Conservation (phyloP, 2,888 invertebrate species). For the Drosophila setosimentum region DNA sequence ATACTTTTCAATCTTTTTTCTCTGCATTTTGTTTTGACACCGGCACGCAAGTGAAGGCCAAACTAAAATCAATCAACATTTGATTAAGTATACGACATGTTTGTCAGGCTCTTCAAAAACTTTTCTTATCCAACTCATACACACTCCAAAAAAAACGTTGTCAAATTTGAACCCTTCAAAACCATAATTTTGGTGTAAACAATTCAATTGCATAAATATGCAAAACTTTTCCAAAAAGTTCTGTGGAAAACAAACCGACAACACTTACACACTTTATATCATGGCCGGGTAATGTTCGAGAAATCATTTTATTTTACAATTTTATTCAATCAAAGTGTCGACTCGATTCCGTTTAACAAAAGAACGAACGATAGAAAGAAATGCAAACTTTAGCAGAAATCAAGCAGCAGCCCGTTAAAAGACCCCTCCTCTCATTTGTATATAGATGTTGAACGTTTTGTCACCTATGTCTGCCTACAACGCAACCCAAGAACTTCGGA, state of each 20-base stretch:
- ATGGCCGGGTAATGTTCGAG: conserved; percentile 44
- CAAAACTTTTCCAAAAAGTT: conserved; percentile 55
- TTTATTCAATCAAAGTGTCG: conserved; percentile 74
- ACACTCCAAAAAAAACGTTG: conserved; percentile 23
- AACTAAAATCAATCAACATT: conserved; percentile 69
- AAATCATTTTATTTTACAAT: conserved; percentile 68
- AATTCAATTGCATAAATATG: conserved; percentile 78
- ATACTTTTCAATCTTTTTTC: background rate
- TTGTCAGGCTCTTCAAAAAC: conserved; percentile 45
- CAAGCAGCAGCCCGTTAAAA: background rate
- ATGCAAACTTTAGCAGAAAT: conserved; percentile 33
- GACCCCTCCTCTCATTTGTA: background rate
- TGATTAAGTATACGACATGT: conserved; percentile 66
- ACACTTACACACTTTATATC: conserved; percentile 44
- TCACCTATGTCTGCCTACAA: conserved; percentile 53
- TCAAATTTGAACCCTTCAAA: conserved; percentile 65
- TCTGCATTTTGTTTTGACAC: background rate
- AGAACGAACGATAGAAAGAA: conserved; percentile 24
- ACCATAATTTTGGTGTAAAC: conserved; percentile 66
- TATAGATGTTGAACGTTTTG: conserved; percentile 42
- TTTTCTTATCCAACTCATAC: conserved; percentile 25
- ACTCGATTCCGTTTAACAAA: conserved; percentile 49
- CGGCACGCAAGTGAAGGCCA: conserved; percentile 2
- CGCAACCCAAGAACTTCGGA: conserved; percentile 38
- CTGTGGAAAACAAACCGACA: conserved; percentile 16